Percentiles rank a stretch among this genome's conserved stretches.
Conservation (phyloP, 2,888 invertebrate species). For the Polydrusus cervinus region DNA sequence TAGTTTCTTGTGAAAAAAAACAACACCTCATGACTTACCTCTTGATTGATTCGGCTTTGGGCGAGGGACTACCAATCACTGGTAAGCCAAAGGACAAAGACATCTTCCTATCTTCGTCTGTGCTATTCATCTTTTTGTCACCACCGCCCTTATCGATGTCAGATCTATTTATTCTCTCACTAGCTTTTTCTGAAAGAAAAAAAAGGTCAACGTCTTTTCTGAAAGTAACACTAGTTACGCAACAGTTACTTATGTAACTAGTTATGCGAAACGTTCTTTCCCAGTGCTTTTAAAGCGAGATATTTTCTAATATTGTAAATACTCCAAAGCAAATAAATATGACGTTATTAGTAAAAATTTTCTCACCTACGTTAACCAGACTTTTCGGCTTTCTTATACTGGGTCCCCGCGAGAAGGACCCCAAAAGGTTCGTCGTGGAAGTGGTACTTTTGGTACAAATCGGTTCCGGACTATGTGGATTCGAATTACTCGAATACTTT, state of each 20-base stretch:
- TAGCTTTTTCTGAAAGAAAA: conserved; percentile 26
- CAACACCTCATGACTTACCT: conserved; percentile 54
- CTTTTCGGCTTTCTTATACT: conserved; percentile 61
- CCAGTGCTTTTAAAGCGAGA: no score
- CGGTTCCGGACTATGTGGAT: conserved; percentile 48
- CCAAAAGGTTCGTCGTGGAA: conserved; percentile 55
- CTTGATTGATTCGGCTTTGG: conserved; percentile 66
- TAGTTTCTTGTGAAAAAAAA: neutral
- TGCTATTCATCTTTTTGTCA: conserved; percentile 18
- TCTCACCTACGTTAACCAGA: conserved; percentile 41
- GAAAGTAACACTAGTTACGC: no score
- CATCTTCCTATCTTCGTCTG: conserved; percentile 34
- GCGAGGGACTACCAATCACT: conserved; percentile 50
- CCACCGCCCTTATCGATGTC: conserved; percentile 28
- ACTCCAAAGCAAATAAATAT: no score
- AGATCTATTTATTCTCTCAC: conserved; percentile 11
- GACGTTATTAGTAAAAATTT: no score
- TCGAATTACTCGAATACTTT: conserved; percentile 71
- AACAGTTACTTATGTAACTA: no score
- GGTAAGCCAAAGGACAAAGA: conserved; percentile 44
- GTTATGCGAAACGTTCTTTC: no score
- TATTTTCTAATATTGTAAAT: no score
- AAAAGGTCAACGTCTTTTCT: neutral
- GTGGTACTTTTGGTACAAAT: conserved; percentile 50
- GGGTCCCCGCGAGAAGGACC: conserved; percentile 58